A percentile compares a stretch with the other conserved stretches of the same genome.
Evolutionary conservation across 2,888 invertebrate genomes (phyloP).

Genomic region (Orthonevra nobilis): DNA sequence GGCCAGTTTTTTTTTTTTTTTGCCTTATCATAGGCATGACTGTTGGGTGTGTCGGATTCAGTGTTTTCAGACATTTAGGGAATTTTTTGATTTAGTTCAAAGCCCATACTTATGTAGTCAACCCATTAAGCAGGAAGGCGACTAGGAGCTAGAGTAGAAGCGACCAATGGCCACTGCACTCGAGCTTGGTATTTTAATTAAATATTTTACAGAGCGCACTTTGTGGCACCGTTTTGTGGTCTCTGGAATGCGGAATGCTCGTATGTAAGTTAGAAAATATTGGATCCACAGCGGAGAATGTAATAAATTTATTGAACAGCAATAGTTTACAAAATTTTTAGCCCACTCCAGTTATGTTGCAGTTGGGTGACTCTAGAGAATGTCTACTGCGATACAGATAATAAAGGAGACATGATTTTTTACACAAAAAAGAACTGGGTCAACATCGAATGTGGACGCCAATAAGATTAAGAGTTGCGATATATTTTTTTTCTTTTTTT

Average conservation of each 20-base stretch:
- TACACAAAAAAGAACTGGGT: slow-evolving; percentile 25
- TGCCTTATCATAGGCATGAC: slow-evolving; percentile 18
- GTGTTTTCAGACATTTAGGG: slow-evolving; percentile 36
- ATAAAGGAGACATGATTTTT: not conserved
- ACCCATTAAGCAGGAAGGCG: not conserved
- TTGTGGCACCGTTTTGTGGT: slow-evolving; percentile 60
- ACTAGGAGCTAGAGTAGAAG: too few relatives aligned
- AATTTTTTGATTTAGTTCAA: slow-evolving; percentile 54
- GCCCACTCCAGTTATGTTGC: slow-evolving; percentile 18
- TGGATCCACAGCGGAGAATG: slow-evolving; percentile 4
- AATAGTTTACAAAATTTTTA: slow-evolving; percentile 25
- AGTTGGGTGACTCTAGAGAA: slow-evolving; percentile 46
- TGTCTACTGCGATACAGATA: not conserved
- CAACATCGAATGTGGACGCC: slow-evolving; percentile 17
- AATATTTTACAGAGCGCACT: slow-evolving; percentile 56
- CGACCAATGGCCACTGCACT: too few relatives aligned
- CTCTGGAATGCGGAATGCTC: slow-evolving; percentile 47
- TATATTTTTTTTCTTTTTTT: slow-evolving; percentile 5
- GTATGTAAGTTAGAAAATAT: slow-evolving; percentile 34
- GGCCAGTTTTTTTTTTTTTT: not conserved
- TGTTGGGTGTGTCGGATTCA: not conserved
- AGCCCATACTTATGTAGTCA: slow-evolving; percentile 26
- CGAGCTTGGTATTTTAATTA: slow-evolving; percentile 58
- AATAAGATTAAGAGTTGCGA: not conserved
- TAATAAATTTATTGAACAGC: slow-evolving; percentile 42